Percentiles rank a stretch among this genome's conserved stretches.
These are phyloP conservation scores for Macaria liturata DNA, from an alignment of 2,888 invertebrate species.

Conservation along the genomic window DNA sequence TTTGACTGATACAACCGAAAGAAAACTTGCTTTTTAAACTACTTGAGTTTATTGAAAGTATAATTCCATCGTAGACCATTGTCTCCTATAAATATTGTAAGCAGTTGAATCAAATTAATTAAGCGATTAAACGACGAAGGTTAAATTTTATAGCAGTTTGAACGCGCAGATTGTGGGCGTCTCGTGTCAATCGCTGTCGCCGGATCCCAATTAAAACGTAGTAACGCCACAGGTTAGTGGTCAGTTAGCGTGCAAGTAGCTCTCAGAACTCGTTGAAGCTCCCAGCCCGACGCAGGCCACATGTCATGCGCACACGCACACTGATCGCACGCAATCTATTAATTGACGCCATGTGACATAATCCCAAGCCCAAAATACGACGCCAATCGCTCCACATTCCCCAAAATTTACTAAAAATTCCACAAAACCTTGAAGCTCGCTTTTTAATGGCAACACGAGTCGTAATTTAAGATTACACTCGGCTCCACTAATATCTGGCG, in stretches of 20 bases:
- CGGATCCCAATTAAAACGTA: constrained; percentile 62
- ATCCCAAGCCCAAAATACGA: not conserved
- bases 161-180: constrained; percentile 46
- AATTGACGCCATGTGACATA: not conserved
- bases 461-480: constrained; percentile 61
- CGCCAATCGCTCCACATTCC: constrained; percentile 3
- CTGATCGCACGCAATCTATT: constrained; percentile 59
- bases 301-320: constrained; percentile 23
- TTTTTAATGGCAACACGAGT: constrained; percentile 28
- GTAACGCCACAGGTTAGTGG: constrained; percentile 27
- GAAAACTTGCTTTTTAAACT: too few species aligned
- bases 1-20: too few species aligned
- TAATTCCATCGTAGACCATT: not conserved
- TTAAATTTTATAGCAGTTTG: constrained; percentile 35
- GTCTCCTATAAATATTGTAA: constrained; percentile 9
- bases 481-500: constrained; percentile 61
- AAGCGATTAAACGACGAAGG: constrained; percentile 26
- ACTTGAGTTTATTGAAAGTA: too few species aligned
- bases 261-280: constrained; percentile 57
- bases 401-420: constrained; percentile 7
- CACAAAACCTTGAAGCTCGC: constrained; percentile 15
- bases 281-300: constrained; percentile 9
- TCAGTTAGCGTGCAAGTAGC: constrained; percentile 29
- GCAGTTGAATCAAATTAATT: constrained; percentile 23
- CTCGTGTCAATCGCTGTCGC: constrained; percentile 45